Base-by-base conservation (phyloP, 64 coral and sea anemone genomes). In the Stichodactyla mertensii region DNA sequence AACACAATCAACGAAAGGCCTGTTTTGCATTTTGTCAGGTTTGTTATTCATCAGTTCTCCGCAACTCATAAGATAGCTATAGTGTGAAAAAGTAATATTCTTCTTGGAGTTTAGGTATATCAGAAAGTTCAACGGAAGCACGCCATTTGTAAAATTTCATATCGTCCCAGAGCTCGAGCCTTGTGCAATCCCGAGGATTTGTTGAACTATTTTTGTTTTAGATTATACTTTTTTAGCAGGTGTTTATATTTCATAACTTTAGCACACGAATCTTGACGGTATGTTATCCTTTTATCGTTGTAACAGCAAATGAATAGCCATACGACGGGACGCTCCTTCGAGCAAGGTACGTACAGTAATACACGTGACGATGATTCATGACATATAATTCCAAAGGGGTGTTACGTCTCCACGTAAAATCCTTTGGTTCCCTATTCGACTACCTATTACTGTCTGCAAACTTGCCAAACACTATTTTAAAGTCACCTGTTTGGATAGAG, bases 241-340 rank as follows among this genome's bases (percentile, higher is more conserved):
- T 24, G 22, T 70, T 70, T 70, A 70, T 70, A 24, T 7, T 70
- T 62, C 19, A 24, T 28, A 74, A 74, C 18, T 74, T 27, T 27
- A 23, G 24, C 24, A 5, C 27, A 5, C 27, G 16, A 19, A 74
- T 74, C 12, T 23, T 74, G 66, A 71, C 24, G n/a, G 9, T 10
- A 66, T 66, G 26, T 74, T 74, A 31, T 27, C 69, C 69, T 74
- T 74, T 74, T 27, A 31, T 74, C 7, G 14, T 74, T 26, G 69
- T 74, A 27, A 74, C 69, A n/a, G 26, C 26, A n/a, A 31, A 74
- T 74, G 69, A 23, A n/a, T 74, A 74, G n/a, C 69, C n/a, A 74
- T 4, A 11, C 7, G 14, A 58, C 56, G 24, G 26, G 7, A 31
- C 12, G 11, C 69, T 74, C 69, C 7, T 31, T 2, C 69, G 69